A percentile compares a stretch with the other conserved stretches of the same genome.
Evolutionary conservation across 2,888 invertebrate genomes (phyloP).

Genomic region (Axea sp.): DNA sequence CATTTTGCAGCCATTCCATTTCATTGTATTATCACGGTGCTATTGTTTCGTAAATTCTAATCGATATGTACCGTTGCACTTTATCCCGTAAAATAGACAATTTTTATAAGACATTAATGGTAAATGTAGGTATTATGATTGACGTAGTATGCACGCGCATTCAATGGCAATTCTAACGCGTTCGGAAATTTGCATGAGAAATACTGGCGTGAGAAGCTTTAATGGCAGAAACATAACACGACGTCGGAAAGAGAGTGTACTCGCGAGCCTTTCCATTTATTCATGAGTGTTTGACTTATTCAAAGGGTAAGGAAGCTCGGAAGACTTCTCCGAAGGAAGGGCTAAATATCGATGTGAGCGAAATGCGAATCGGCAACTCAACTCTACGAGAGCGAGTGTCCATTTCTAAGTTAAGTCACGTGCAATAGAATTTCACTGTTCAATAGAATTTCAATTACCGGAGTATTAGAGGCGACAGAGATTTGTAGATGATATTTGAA

Average conservation of each 20-base stretch:
- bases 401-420: slow-evolving; percentile 53
- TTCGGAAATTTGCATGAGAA: no score
- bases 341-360: slow-evolving; percentile 64
- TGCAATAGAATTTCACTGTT: slow-evolving; percentile 56
- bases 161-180: no score
- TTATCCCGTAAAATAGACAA: no score
- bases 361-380: slow-evolving; percentile 69
- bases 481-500: slow-evolving; percentile 52
- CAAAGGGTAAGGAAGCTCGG: slow-evolving; percentile 68
- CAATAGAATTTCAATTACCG: slow-evolving; percentile 57
- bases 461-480: slow-evolving; percentile 50
- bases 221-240: no score
- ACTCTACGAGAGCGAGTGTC: slow-evolving; percentile 36
- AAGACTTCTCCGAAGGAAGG: slow-evolving; percentile 48
- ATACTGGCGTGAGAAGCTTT: no score
- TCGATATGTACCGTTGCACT: no score
- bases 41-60: no score
- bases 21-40: no score
- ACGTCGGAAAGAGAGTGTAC: slow-evolving; percentile 40
- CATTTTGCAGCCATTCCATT: no score
- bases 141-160: no score
- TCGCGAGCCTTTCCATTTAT: slow-evolving; percentile 69
- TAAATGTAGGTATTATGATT: no score
- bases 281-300: slow-evolving; percentile 76
- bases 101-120: no score